Percentiles rank a stretch among this genome's conserved stretches.
phyloP scores from a whole-genome alignment of 2,888 invertebrate genomes.

The Helicoverpa assulta region DNA sequence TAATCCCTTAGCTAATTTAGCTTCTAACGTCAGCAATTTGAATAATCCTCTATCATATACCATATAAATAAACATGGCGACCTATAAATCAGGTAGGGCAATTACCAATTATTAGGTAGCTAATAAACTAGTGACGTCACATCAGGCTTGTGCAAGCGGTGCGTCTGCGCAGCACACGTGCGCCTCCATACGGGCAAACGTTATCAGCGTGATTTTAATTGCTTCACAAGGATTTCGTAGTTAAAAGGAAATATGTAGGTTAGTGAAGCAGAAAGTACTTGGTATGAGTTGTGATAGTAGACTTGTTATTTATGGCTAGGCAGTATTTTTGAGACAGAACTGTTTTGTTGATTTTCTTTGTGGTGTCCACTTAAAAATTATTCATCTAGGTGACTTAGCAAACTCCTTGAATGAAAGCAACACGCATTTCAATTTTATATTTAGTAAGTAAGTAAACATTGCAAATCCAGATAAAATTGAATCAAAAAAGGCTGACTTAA shows the following conservation, averaged over 20 bases:
- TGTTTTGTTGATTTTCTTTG: too few species aligned
- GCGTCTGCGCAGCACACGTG: constrained; percentile 45
- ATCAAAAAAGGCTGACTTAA: background rate
- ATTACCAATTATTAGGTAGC: constrained; percentile 47
- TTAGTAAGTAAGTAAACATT: background rate
- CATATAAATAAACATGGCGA: constrained; percentile 22
- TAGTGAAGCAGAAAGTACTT: constrained; percentile 9
- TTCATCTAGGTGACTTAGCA: too few species aligned
- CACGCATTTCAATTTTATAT: too few species aligned
- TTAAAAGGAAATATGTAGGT: background rate
- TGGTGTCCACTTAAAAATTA: too few species aligned
- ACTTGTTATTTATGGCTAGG: background rate
- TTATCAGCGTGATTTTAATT: constrained; percentile 45
- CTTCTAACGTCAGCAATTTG: background rate
- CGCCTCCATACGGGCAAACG: constrained; percentile 14
- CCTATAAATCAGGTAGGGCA: constrained; percentile 51
- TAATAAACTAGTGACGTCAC: constrained; percentile 40
- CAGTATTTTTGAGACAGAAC: background rate
- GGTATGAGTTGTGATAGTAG: background rate
- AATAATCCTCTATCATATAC: constrained; percentile 9
- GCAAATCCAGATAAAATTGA: background rate
- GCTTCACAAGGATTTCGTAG: constrained; percentile 29
- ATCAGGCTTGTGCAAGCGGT: constrained; percentile 44
- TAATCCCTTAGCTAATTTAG: background rate
- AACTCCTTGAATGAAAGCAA: too few species aligned